phyloP scores from a whole-genome alignment of 2,797 vertebrate species.

The Moxostoma hubbsi region DNA sequence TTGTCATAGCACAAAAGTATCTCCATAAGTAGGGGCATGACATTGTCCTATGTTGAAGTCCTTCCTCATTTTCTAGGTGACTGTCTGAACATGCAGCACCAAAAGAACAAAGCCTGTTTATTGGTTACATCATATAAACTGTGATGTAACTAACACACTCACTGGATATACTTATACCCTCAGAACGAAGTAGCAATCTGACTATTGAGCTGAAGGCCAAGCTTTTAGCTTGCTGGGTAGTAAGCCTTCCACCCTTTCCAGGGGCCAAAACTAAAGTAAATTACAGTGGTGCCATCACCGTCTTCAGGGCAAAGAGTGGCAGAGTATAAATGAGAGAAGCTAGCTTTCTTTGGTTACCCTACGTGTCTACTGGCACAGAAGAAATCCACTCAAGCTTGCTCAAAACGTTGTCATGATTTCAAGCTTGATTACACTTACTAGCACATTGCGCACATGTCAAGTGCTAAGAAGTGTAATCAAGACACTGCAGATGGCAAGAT shows the following conservation, averaged over 20 bases:
- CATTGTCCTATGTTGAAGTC: constrained; percentile 14
- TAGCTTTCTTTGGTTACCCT: neutral
- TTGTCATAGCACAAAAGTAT: neutral
- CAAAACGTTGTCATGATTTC: too few species aligned
- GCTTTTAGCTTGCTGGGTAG: neutral
- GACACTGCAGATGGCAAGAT: too few species aligned
- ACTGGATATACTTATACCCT: neutral
- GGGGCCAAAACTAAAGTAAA: neutral
- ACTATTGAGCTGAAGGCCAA: neutral
- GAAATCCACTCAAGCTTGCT: too few species aligned
- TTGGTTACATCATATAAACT: constrained; percentile 12
- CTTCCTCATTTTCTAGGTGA: neutral
- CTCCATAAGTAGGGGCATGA: too few species aligned
- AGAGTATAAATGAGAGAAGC: neutral
- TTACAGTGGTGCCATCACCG: neutral
- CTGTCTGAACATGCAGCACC: neutral
- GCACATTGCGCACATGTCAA: neutral
- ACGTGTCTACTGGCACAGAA: neutral
- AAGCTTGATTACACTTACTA: neutral
- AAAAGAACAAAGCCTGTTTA: constrained; percentile 2
- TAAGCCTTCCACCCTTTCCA: neutral
- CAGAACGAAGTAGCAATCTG: neutral
- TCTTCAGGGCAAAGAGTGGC: neutral
- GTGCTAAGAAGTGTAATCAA: too few species aligned
- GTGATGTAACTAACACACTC: neutral